A percentile compares a stretch with the other conserved stretches of the same genome.
Conservation (phyloP, 2,888 invertebrate species). For the Tetragonula carbonaria region DNA sequence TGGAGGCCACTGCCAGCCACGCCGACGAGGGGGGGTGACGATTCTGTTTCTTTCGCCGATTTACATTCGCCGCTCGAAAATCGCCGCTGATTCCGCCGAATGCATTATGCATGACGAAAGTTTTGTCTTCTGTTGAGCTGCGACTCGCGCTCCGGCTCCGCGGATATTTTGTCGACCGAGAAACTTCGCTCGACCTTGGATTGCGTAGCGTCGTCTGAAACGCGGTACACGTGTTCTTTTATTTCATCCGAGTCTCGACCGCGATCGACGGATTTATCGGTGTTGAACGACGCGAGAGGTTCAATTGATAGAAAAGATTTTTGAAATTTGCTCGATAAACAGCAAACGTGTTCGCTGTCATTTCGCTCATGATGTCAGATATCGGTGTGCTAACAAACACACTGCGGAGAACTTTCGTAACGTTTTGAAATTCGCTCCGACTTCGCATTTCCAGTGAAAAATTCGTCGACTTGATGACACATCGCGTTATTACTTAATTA, state of each 20-base stretch:
- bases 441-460: too few species aligned
- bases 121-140: conserved; percentile 22
- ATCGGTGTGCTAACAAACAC: too few species aligned
- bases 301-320: neutral
- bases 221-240: conserved; percentile 1
- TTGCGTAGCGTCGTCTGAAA: neutral
- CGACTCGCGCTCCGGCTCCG: neutral
- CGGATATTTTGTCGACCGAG: conserved; percentile 9
- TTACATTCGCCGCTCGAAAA: conserved; percentile 24
- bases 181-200: neutral
- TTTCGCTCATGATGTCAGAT: neutral
- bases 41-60: conserved; percentile 16
- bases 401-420: too few species aligned
- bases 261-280: too few species aligned
- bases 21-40: neutral
- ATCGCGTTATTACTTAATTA: too few species aligned
- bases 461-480: too few species aligned
- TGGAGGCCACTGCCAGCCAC: neutral
- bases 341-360: neutral
- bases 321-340: neutral
- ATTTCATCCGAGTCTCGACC: too few species aligned
- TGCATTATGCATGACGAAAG: conserved; percentile 35
- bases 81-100: conserved; percentile 10
- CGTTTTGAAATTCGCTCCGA: neutral
- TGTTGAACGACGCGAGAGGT: neutral